These are phyloP conservation scores for Tipula helvola DNA, from an alignment of 2,888 invertebrate genomes.

Conservation along the genomic window DNA sequence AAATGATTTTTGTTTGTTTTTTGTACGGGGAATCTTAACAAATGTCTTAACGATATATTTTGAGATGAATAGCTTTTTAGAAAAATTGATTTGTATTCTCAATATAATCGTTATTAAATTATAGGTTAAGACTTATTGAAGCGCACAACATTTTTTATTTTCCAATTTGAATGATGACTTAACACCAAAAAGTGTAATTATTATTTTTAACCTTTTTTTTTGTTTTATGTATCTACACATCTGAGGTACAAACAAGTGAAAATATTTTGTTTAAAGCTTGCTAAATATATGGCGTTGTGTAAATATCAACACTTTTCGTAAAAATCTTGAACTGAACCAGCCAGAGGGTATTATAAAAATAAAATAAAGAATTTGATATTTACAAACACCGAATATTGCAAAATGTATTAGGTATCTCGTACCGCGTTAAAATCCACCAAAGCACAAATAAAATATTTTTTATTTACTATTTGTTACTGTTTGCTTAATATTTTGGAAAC, in stretches of 20 bases:
- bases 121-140: background rate
- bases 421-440: too few species aligned
- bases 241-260: background rate
- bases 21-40: background rate
- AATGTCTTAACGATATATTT: background rate
- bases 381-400: too few species aligned
- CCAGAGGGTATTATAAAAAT: too few species aligned
- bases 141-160: background rate
- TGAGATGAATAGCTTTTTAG: background rate
- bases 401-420: too few species aligned
- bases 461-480: too few species aligned
- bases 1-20: background rate
- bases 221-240: background rate
- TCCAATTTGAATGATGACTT: background rate
- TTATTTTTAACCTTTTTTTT: background rate
- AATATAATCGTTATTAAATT: background rate
- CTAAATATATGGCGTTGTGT: background rate
- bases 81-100: background rate
- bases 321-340: too few species aligned
- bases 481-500: too few species aligned
- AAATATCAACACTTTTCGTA: background rate
- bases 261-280: background rate
- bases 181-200: background rate
- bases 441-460: too few species aligned
- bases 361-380: too few species aligned